A percentile compares a stretch with the other conserved stretches of the same genome.
Conservation (phyloP, 2,797 vertebrate species). For the Anguilla megastoma region DNA sequence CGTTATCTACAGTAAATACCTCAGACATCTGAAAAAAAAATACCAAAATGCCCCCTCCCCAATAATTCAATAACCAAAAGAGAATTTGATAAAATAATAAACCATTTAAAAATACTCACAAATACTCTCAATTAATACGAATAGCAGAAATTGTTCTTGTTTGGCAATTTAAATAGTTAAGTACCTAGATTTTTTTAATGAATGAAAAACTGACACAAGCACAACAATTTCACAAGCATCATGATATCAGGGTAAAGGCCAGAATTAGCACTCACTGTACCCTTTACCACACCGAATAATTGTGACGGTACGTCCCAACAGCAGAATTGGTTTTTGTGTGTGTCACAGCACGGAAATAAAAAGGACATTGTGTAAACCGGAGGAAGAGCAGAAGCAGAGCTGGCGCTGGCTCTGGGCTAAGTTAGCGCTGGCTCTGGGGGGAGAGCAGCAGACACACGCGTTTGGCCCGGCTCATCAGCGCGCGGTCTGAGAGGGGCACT, state of each 20-base stretch:
- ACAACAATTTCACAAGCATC: neutral
- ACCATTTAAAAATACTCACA: neutral
- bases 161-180: neutral
- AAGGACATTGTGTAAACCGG: neutral
- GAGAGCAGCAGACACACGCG: too few species aligned
- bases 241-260: neutral
- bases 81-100: neutral
- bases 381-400: too few species aligned
- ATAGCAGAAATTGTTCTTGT: neutral
- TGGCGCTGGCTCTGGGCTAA: neutral
- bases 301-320: neutral
- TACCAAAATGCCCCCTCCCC: neutral
- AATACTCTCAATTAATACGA: neutral
- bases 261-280: neutral
- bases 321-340: neutral
- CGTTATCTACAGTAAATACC: neutral
- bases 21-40: neutral
- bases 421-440: neutral
- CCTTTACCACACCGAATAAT: neutral
- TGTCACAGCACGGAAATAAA: too few species aligned
- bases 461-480: conserved; percentile 47
- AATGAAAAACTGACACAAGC: neutral
- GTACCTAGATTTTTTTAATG: neutral
- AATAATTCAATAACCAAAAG: neutral
- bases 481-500: conserved; percentile 39